phyloP scores from a whole-genome alignment of 2,797 vertebrate genomes.

The Onychomys leucogaster region DNA sequence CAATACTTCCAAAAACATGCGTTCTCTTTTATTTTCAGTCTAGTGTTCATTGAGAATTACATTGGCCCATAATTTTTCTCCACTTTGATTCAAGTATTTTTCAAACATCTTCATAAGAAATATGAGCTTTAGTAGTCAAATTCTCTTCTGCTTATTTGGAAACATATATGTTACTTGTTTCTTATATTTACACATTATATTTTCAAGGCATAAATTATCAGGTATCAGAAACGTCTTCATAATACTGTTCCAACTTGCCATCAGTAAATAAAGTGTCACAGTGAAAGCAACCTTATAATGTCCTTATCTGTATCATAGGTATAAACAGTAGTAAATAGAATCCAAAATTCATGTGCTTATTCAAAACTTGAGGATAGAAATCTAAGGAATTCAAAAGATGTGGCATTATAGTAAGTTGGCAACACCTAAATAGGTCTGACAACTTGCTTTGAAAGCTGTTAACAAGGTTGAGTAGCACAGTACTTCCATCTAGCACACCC shows the following conservation, averaged over 20 bases:
- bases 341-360: background rate
- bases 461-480: background rate
- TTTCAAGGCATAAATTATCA: background rate
- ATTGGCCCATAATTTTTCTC: background rate
- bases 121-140: constrained; percentile 14
- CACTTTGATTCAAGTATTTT: background rate
- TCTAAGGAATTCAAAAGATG: constrained; percentile 16
- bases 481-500: background rate
- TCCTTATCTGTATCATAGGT: background rate
- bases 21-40: background rate
- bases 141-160: background rate
- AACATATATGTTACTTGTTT: no score
- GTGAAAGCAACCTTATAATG: background rate
- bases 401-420: constrained; percentile 7
- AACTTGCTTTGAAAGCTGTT: constrained; percentile 32
- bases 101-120: background rate
- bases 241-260: background rate
- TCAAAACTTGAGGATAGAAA: constrained; percentile 23
- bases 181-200: background rate
- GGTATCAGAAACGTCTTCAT: background rate
- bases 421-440: constrained; percentile 27
- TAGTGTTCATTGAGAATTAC: background rate
- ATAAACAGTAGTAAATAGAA: constrained; percentile 29
- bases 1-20: background rate
- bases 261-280: background rate